Evolutionary conservation across 37 sponge, comb jelly and placozoan species (phyloP), one percentile per base, ranked within the genome.

Genomic region (Hexactinellida sp.): DNA sequence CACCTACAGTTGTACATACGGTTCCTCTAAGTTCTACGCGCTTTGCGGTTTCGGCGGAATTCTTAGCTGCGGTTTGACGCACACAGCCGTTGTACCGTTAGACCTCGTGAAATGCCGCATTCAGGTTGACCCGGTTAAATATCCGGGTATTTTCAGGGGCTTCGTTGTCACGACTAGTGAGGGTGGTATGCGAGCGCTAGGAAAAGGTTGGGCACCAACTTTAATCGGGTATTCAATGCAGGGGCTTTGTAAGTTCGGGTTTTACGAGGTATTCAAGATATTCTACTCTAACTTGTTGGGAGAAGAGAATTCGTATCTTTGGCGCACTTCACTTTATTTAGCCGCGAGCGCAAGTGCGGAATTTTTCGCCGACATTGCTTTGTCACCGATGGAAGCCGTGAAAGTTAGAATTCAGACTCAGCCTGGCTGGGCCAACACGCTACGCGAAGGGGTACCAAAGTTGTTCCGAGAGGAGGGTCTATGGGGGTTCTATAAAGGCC

Each of bases 321-420:
- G 91, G 85, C 89, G 99, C 10, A 98, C 99, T 36, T 90, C 90
- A 10, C 91, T 98, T 54, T 98, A 98, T 85, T 89, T 98, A 54
- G 99, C 99, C 63, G 99, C 99, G 1, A 90, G 90, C 24, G 99
- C 99, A 63, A 95, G 95, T 91, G 99, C 99, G 19, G 99, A 98
- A 88, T 98, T 98, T 91, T 98, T 98, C 92, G 99, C 99, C 36
- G 99, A 98, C 85, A 98, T 98, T 87, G 96, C 94, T 84, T 90
- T 98, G 23, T 90, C 93, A 84, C 99, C 99, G 55, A 93, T 94
- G 99, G 99, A 98, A 90, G 94, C 96, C 36, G 92, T 98, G 37
- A 98, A 98, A 85, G 99, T 98, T 37, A 86, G 99, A 21, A 92
- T 98, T 36, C 99, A 98, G 82, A 98, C 99, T 36, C 92, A 92